phyloP scores from a whole-genome alignment of 2,797 vertebrate species.

The Gobio occitaniae region DNA sequence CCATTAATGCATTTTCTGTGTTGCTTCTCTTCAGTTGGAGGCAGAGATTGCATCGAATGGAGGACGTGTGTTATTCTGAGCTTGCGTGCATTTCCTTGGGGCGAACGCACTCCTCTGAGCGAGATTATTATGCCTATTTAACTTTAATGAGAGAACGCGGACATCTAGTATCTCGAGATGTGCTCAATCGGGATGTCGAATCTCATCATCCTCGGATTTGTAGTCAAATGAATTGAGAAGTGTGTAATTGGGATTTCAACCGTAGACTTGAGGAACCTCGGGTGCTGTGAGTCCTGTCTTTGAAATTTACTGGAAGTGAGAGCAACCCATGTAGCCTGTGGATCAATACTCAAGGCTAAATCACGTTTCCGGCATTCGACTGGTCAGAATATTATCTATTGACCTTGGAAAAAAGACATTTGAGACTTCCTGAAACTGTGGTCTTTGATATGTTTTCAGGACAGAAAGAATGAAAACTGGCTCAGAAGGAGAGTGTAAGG shows the following conservation, averaged over 20 bases:
- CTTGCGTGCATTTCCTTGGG: neutral
- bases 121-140: slow-evolving; percentile 1
- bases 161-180: neutral
- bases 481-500: neutral
- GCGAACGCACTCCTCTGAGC: neutral
- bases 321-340: slow-evolving; percentile 8
- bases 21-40: slow-evolving; percentile 46
- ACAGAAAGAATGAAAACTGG: neutral
- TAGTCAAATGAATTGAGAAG: neutral
- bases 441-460: slow-evolving; percentile 8
- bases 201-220: neutral
- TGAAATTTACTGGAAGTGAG: slow-evolving; percentile 23
- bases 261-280: neutral
- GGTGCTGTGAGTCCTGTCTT: neutral
- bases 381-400: slow-evolving; percentile 15
- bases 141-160: neutral
- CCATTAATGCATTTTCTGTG: slow-evolving; percentile 62
- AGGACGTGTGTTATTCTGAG: slow-evolving; percentile 25
- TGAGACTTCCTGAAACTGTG: too few species aligned
- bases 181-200: neutral
- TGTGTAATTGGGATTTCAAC: neutral
- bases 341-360: slow-evolving; percentile 47
- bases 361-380: neutral
- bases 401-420: slow-evolving; percentile 47
- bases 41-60: slow-evolving; percentile 48